A percentile compares a stretch with the other conserved stretches of the same genome.
phyloP scores from a whole-genome alignment of 2,797 vertebrate genomes.

The Aulostomus chinensis region DNA sequence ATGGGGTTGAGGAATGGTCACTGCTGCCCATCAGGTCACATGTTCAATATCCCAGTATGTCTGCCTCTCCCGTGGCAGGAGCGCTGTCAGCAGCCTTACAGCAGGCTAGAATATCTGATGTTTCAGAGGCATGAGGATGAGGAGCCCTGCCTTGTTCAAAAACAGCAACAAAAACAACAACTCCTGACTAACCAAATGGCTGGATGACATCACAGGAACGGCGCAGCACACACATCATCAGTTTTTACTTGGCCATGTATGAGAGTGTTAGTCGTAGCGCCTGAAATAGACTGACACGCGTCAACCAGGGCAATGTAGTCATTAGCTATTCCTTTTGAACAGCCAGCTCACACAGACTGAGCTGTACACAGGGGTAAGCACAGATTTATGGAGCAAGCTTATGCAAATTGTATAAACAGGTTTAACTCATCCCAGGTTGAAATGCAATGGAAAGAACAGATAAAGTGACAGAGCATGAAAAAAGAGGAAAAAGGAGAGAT shows the following conservation, averaged over 20 bases:
- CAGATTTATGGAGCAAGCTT: constrained; percentile 45
- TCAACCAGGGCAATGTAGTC: constrained; percentile 68
- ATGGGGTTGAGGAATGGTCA: constrained; percentile 44
- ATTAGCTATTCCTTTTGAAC: constrained; percentile 70
- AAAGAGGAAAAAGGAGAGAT: background rate
- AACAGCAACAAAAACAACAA: background rate
- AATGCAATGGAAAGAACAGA: constrained; percentile 14
- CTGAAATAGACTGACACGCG: constrained; percentile 75
- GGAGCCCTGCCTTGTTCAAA: constrained; percentile 36
- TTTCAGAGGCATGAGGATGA: constrained; percentile 37
- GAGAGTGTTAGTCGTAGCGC: constrained; percentile 55
- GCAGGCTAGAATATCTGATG: constrained; percentile 33
- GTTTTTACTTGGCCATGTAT: constrained; percentile 68
- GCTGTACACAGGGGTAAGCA: constrained; percentile 37
- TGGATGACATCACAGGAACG: constrained; percentile 37
- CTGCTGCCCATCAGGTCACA: constrained; percentile 56
- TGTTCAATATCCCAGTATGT: constrained; percentile 47
- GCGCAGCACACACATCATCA: constrained; percentile 55
- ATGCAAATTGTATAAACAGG: constrained; percentile 60
- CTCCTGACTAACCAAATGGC: too few relatives aligned
- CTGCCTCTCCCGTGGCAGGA: constrained; percentile 23
- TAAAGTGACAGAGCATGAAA: constrained; percentile 7
- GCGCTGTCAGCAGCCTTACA: constrained; percentile 55
- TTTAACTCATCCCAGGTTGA: constrained; percentile 15
- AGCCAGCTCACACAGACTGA: constrained; percentile 45